Evolutionary conservation across 2,888 invertebrate genomes (phyloP), one percentile per base, ranked within the genome.

Genomic region (Synanthedon formicaeformis): DNA sequence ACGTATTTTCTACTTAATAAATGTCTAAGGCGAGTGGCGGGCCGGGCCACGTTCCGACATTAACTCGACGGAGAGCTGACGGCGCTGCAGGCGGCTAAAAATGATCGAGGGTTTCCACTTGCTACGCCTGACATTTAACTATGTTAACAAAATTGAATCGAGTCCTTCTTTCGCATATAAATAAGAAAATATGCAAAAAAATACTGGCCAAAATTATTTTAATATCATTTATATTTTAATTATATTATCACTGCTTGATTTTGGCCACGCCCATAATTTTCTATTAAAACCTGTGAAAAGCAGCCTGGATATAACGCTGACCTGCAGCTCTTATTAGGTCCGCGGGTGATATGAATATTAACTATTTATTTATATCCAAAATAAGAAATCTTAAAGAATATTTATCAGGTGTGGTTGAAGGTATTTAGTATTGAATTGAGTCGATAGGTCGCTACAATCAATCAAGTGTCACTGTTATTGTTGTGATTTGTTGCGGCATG

Each of bases 401-500:
- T 71, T 72, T 71, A 73, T 75, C 71, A 76, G 70, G 68, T 72
- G 68, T 71, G 75, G 73, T 73, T 34, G 34, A 10, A 23, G 10
- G 34, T 34, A 34, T 34, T 34, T 66, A 66, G 69, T 67, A 72
- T 74, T 68, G 68, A 73, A 75, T 75, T 67, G 73, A 78, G 73
- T 74, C 71, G 69, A 67, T 69, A 64, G 69, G 66, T 65, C 58
- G 65, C 63, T 58, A 60, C 77, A 78, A 83, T 83, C 79, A 75
- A 83, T 81, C 81, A 78, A 71, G 64, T 69, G 73, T 75, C 73
- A 72, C 57, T 75, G 75, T 83, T 82, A 80, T 82, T 82, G 77
- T 83, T 82, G 79, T 81, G 78, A 81, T 81, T 82, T 80, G 81
- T 79, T 78, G 74, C 73, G 75, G 75, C 70, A 66, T 66, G 65